phyloP scores from a whole-genome alignment of 2,888 invertebrate genomes.

The Ametastegia equiseti region DNA sequence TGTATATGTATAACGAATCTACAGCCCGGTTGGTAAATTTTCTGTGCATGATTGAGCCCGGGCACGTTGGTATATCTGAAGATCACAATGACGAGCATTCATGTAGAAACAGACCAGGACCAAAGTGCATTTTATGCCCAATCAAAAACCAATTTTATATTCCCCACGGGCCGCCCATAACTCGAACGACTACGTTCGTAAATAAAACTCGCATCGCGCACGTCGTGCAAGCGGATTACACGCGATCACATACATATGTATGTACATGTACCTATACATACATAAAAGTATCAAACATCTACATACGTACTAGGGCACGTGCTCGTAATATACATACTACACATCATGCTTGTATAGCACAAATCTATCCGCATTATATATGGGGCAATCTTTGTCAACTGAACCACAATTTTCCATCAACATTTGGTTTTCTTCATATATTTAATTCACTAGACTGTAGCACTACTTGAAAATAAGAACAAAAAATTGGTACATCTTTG shows the following conservation, averaged over 20 bases:
- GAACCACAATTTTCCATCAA: too few species aligned
- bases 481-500: too few species aligned
- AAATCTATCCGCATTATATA: too few species aligned
- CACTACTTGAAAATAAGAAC: too few species aligned
- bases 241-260: conserved; percentile 3
- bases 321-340: not conserved
- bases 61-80: not conserved
- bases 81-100: conserved; percentile 45
- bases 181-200: conserved; percentile 17
- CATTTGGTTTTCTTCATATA: too few species aligned
- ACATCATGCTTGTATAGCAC: not conserved
- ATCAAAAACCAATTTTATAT: conserved; percentile 47
- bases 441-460: too few species aligned
- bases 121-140: conserved; percentile 44
- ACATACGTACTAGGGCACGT: not conserved
- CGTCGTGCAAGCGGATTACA: conserved; percentile 11
- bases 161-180: conserved; percentile 32
- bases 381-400: too few species aligned
- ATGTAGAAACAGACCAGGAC: conserved; percentile 38
- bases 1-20: not conserved
- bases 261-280: not conserved
- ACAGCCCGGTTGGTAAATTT: not conserved
- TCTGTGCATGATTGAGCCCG: not conserved
- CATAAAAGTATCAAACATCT: not conserved
- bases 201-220: conserved; percentile 7